Evolutionary conservation across 2,888 invertebrate species (phyloP), one percentile per base, ranked within the genome.

Genomic region (Apamea crenata): DNA sequence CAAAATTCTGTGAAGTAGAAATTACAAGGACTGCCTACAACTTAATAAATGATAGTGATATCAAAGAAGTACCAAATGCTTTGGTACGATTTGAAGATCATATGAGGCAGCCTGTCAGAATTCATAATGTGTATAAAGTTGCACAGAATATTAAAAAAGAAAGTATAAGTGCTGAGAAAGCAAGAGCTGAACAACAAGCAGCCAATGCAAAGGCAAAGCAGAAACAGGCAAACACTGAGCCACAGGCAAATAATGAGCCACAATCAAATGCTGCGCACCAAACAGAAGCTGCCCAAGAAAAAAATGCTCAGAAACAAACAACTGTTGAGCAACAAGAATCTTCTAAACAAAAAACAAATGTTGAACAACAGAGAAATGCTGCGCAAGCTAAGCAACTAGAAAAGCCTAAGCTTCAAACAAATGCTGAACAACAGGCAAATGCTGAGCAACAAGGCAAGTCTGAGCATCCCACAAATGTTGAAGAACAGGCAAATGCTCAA

Each of bases 1-100:
- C 99, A 0, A 98, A 98, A 91, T 99, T 99, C 93, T 99, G 99
- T 96, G 99, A 99, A 97, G 97, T 98, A 7, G 98, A 99, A 92
- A 96, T 99, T 67, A 97, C 98, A 21, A 93, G 95, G 75, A 97
- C 98, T 1, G 95, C 98, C 0, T 97, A 97, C 82, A 90, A 95
- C n/a, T 87, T 97, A 72, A 87, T 97, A 36, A 87, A 63, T 40
- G 71, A 56, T 32, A 87, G 89, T 32, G 88, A 86, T 59, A 78
- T 93, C 44, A 79, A 90, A 66, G 91, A 94, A 84, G 85, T 99
- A 76, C 98, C 99, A 0, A 93, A 95, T n/a, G 98, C 98, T 90
- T 93, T 99, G 73, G 97, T 98, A 1, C 97, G 98, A 85, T 98
- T 99, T 91, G 99, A 99, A 94, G 97, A 97, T 86, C 99, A 99